Base-by-base conservation (phyloP, 2,797 vertebrate species). In the Poeciliopsis paucimaculata region DNA sequence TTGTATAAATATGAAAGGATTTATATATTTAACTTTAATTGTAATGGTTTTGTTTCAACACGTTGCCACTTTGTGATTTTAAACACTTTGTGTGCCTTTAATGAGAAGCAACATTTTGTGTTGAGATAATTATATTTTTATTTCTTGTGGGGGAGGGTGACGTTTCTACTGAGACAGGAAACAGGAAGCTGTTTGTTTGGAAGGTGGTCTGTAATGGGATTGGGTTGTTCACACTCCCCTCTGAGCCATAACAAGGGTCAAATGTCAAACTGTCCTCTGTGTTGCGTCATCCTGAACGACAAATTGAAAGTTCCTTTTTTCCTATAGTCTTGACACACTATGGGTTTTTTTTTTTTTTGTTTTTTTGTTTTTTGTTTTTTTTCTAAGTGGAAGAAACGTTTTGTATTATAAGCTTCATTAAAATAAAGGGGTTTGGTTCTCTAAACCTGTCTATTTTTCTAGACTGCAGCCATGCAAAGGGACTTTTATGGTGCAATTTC, bases 401-500 rank as follows among this genome's bases (percentile, higher is more conserved):
- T 23, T 41, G 64, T 68, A 64, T 68, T 68, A 51, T 7, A 10
- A 41, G 11, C 15, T 45, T 28, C 26, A 1, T 70, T 45, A 2
- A 45, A 16, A 16, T 66, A 41, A 68, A 41, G 10, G 5, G 18
- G 20, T 68, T 28, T 28, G 3, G 2, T 71, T 71, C 45, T 71
- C 36, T 36, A 41, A 55, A n/a, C 49, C 47, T 10, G 31, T 41
- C 16, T 5, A 41, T 43, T 43, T 57, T 70, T 72, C 6, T 34
- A 36, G 13, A 34, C 28, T 57, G 46, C 9, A 60, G 13, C 3
- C 0, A 12, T 7, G 20, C 28, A 72, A 53, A 53, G 23, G 36
- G 26, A 64, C 2, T 80, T 74, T 78, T 34, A 46, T 26, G 2
- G 72, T 81, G 79, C 77, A 84, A 85, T 87, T 73, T 80, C 5